A percentile compares a stretch with the other conserved stretches of the same genome.
phyloP scores from a whole-genome alignment of 2,113 vertebrate genomes.

The Eira barbara region DNA sequence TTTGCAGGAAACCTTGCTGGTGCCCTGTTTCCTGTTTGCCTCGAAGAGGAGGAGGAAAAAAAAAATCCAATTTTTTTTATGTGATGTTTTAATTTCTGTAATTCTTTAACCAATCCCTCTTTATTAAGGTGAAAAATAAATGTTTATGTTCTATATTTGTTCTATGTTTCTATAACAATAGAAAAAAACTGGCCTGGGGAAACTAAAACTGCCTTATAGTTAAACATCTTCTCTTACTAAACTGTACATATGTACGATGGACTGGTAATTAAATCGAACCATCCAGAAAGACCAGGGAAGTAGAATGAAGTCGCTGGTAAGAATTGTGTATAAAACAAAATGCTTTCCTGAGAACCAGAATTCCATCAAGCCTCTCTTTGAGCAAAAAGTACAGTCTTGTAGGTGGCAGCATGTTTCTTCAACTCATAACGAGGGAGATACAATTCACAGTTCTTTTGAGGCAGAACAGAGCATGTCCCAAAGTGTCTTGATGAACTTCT shows the following conservation, averaged over 20 bases:
- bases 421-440: background rate
- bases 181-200: background rate
- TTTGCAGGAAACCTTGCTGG: background rate
- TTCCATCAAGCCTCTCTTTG: background rate
- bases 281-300: background rate
- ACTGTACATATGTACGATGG: background rate
- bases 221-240: background rate
- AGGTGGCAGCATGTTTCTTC: background rate
- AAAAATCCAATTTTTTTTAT: background rate
- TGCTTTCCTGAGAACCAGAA: background rate
- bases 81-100: background rate
- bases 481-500: background rate
- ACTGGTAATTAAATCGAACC: background rate
- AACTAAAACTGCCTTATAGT: background rate
- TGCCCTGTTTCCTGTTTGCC: background rate
- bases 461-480: fast-evolving
- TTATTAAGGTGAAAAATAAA: background rate
- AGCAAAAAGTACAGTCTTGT: background rate
- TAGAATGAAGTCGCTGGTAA: background rate
- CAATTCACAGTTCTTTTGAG: background rate
- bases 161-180: too few relatives aligned
- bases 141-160: background rate
- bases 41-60: background rate
- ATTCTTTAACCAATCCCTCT: background rate
- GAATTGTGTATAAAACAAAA: background rate